These are phyloP conservation scores for Drosophila ezoana DNA, from an alignment of 2,888 invertebrate species.

Conservation along the genomic window DNA sequence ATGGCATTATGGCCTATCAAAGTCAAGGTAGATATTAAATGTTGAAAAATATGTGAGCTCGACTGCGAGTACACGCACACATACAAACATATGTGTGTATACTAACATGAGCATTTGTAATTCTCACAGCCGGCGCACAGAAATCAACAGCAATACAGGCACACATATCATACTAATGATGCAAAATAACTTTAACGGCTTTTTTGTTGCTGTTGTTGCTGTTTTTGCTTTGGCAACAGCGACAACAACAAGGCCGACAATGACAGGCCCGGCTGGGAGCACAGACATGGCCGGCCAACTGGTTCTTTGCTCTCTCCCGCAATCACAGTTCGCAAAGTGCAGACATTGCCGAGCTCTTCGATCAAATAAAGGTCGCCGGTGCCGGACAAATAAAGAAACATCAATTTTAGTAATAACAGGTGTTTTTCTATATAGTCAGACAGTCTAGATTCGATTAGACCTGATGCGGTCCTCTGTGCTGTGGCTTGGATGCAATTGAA, in stretches of 20 bases:
- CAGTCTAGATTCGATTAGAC: constrained; percentile 18
- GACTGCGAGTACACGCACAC: constrained; percentile 23
- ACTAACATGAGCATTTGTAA: constrained; percentile 62
- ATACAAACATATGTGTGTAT: constrained; percentile 12
- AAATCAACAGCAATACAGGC: constrained; percentile 73
- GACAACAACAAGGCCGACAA: constrained; percentile 45
- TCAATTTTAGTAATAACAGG: constrained; percentile 57
- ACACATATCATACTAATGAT: constrained; percentile 81
- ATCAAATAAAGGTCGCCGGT: constrained; percentile 69
- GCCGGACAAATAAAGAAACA: constrained; percentile 37
- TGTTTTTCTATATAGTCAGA: constrained; percentile 53
- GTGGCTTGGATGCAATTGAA: constrained; percentile 40
- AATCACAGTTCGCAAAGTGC: constrained; percentile 62
- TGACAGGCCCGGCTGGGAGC: constrained; percentile 44
- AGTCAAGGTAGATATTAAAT: constrained; percentile 80
- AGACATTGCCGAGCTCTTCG: constrained; percentile 58
- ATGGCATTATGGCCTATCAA: constrained; percentile 76
- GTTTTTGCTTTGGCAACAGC: constrained; percentile 40
- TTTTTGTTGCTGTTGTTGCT: constrained; percentile 37
- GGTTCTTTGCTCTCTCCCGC: constrained; percentile 71
- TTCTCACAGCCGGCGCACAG: constrained; percentile 70
- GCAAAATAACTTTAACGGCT: constrained; percentile 83
- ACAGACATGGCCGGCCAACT: constrained; percentile 58
- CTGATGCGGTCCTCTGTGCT: constrained; percentile 8
- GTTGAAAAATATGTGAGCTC: constrained; percentile 64